Evolutionary conservation across 2,888 invertebrate genomes (phyloP), one percentile per base, ranked within the genome.

Genomic region (Neoscelio sp.): DNA sequence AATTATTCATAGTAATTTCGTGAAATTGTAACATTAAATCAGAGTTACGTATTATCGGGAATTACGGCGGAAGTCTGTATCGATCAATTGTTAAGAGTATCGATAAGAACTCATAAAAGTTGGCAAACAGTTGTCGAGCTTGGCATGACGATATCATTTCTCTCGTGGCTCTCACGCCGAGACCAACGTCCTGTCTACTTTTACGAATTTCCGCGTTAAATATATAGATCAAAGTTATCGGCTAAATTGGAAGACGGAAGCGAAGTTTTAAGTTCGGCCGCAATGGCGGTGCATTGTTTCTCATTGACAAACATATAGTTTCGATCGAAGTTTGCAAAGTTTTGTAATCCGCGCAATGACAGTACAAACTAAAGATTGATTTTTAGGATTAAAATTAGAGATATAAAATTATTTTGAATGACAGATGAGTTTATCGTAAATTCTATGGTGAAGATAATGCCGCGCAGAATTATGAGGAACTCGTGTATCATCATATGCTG

Each of bases 301-400:
- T 71, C 26, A 38, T 62, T 71, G 62, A 62, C 26, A 60, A 71
- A 62, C 60, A 62, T 26, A 71, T 62, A 60, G 58, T 70, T 71
- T 71, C 44, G 26, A 54, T 52, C 33, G 6, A 62, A n/a, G 10
- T 54, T 35, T 44, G 12, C 13, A 7, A 62, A 44, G 20, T 52
- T 62, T 54, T 30, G 54, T 62, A 62, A 62, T 71, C 35, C 40
- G 30, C 44, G 52, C 62, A 71, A 71, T 62, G 28, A 54, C 48
- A 8, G 35, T 42, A 38, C 40, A 18, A 42, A 17, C n/a, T n/a
- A n/a, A n/a, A n/a, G n/a, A n/a, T n/a, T n/a, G n/a, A n/a, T n/a
- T n/a, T n/a, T n/a, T n/a, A n/a, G n/a, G n/a, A n/a, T n/a, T n/a
- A n/a, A n/a, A n/a, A n/a, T n/a, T n/a, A n/a, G n/a, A n/a, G n/a